These are phyloP conservation scores for Hydra vulgaris DNA, from an alignment of 30 jellyfish, hydroid and myxozoan genomes.

Conservation along the genomic window DNA sequence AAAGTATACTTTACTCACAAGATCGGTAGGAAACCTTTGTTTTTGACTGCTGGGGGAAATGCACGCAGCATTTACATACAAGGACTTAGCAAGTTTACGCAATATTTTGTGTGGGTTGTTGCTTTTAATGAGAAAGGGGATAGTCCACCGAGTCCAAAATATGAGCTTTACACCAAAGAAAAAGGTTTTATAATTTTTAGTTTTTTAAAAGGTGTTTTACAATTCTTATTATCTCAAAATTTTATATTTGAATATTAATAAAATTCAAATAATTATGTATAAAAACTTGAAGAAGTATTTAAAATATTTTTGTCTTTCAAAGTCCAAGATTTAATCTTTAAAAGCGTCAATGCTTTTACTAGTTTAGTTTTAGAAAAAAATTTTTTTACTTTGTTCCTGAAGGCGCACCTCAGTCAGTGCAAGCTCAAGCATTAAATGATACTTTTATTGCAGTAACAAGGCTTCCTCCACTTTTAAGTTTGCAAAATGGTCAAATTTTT, in stretches of 20 bases:
- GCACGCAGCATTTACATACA: conserved; percentile 47
- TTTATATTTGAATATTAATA: too few relatives aligned
- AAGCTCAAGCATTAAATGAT: conserved; percentile 67
- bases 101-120: conserved; percentile 78
- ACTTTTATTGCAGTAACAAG: conserved; percentile 79
- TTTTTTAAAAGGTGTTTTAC: too few relatives aligned
- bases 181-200: too few relatives aligned
- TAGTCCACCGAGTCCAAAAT: conserved; percentile 76
- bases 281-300: too few relatives aligned
- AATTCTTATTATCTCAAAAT: too few relatives aligned
- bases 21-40: conserved; percentile 46
- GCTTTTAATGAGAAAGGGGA: conserved; percentile 71
- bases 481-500: conserved; percentile 73
- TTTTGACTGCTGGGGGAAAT: conserved; percentile 38
- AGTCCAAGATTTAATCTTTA: too few relatives aligned
- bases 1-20: conserved; percentile 62
- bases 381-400: conserved; percentile 64
- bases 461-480: conserved; percentile 52
- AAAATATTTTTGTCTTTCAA: too few relatives aligned
- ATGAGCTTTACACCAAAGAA: conserved; percentile 73
- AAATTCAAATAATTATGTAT: too few relatives aligned
- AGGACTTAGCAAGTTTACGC: conserved; percentile 74
- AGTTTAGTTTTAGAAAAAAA: background rate
- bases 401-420: conserved; percentile 83
- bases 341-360: too few relatives aligned